Conservation (phyloP, 1,140 invertebrate species). For the Tetranychus urticae region DNA sequence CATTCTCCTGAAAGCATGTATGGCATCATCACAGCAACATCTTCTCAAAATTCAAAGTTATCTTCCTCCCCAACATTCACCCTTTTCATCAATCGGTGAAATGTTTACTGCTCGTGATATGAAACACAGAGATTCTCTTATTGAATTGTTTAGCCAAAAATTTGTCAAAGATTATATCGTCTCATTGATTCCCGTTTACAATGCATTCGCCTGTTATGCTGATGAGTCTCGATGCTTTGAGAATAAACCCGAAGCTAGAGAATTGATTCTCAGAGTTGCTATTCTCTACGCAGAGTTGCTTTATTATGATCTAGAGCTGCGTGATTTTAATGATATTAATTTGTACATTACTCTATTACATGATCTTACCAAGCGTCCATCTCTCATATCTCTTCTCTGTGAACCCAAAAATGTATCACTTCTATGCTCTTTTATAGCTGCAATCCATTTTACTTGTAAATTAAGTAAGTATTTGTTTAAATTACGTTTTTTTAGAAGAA, state of each 20-base stretch:
- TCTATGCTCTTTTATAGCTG: neutral
- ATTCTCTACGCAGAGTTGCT: constrained; percentile 32
- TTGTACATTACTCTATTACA: neutral
- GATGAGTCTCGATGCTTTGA: constrained; percentile 2
- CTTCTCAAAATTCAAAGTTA: neutral
- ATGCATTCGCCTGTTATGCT: neutral
- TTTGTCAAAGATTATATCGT: constrained; percentile 23
- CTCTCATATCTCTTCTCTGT: neutral
- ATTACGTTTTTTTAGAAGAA: neutral
- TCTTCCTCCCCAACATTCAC: constrained; percentile 31
- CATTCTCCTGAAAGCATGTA: neutral
- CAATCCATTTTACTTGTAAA: constrained; percentile 1
- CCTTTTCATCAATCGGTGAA: constrained; percentile 9
- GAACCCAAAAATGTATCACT: neutral
- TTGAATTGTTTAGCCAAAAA: constrained; percentile 28
- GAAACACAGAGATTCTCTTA: constrained; percentile 27
- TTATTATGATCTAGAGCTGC: neutral
- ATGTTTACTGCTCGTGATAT: constrained; percentile 16
- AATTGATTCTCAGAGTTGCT: constrained; percentile 33
- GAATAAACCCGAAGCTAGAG: constrained; percentile 24
- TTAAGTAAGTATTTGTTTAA: neutral
- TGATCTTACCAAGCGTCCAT: neutral
- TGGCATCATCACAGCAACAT: neutral
- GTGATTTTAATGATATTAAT: neutral
- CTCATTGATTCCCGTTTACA: constrained; percentile 18